A percentile compares a stretch with the other conserved stretches of the same genome.
Conservation (phyloP, 2,113 vertebrate species). For the Laterallus jamaicensis region DNA sequence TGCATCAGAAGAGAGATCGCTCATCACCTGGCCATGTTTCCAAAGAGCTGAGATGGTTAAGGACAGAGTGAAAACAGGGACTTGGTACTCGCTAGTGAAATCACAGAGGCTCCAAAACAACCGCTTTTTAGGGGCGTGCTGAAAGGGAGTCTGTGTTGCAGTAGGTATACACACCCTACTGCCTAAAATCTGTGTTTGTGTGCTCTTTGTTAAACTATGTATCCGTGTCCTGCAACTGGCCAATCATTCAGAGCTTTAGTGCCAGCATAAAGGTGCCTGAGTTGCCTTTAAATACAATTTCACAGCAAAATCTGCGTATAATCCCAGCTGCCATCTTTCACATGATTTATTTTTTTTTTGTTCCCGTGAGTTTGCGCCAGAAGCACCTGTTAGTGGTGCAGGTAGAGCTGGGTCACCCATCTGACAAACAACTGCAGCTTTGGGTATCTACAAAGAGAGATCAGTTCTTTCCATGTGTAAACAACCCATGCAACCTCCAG, state of each 20-base stretch:
- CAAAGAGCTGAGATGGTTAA: not conserved
- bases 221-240: fast-evolving
- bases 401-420: fast-evolving
- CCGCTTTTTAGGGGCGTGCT: not conserved
- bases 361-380: not conserved
- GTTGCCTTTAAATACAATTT: not conserved
- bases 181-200: not conserved
- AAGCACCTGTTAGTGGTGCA: not conserved
- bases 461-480: not conserved
- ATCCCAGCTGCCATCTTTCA: not conserved
- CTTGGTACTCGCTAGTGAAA: fast-evolving
- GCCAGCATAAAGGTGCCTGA: not conserved
- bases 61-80: not conserved
- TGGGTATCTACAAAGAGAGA: not conserved
- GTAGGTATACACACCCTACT: not conserved
- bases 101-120: not conserved
- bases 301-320: not conserved
- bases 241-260: not conserved
- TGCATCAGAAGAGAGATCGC: not conserved
- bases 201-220: not conserved
- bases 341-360: not conserved
- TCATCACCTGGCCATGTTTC: not conserved
- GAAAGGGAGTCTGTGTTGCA: not conserved
- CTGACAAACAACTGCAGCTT: not conserved
- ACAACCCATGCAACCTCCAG: not conserved